These are phyloP conservation scores for Otolemur garnettii DNA, from an alignment of 2,113 vertebrate species.

Conservation along the genomic window DNA sequence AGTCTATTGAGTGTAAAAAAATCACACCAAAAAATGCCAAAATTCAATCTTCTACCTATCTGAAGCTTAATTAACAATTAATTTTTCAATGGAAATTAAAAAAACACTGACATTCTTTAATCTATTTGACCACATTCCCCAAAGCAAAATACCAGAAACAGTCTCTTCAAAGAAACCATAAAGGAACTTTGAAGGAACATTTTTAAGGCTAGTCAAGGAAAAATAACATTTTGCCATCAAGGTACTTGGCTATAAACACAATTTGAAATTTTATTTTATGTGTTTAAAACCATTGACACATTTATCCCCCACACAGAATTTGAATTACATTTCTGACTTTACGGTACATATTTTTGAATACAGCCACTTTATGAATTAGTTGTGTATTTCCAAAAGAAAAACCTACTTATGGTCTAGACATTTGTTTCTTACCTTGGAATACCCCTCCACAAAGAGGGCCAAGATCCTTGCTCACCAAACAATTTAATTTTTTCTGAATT, in stretches of 20 bases:
- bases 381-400: constrained; percentile 59
- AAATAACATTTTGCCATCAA: constrained; percentile 9
- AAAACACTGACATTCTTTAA: neutral
- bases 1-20: constrained; percentile 4
- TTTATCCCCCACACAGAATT: constrained; percentile 7
- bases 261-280: constrained; percentile 48
- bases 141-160: neutral
- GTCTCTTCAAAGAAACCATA: neutral
- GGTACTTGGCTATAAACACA: constrained; percentile 18
- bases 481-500: constrained; percentile 53
- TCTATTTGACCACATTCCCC: neutral
- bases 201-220: no score
- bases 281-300: constrained; percentile 53
- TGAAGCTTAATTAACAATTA: constrained; percentile 10
- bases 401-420: constrained; percentile 1
- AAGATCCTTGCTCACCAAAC: constrained; percentile 18
- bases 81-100: neutral
- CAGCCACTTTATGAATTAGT: constrained; percentile 38
- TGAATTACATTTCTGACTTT: constrained; percentile 61
- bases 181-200: no score
- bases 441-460: neutral
- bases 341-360: constrained; percentile 48
- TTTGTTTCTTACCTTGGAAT: constrained; percentile 27
- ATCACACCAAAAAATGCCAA: neutral
- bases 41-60: neutral